A percentile compares a stretch with the other conserved stretches of the same genome.
Evolutionary conservation across 1,140 invertebrate species (phyloP).

Genomic region (Zaprionus africanus): DNA sequence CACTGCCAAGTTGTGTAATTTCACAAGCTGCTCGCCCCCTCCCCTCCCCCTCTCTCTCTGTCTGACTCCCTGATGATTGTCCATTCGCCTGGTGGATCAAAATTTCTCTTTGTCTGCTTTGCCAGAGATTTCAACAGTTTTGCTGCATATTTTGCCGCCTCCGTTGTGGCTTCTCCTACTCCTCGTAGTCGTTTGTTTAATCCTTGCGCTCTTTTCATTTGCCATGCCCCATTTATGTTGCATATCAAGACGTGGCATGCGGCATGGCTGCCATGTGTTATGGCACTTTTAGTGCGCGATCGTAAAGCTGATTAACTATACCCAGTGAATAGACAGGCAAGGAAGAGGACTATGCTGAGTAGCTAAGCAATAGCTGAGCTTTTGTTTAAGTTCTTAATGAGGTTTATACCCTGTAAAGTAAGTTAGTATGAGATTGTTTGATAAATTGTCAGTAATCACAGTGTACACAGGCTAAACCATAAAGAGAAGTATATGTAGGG

Average conservation of each 20-base stretch:
- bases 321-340: constrained; percentile 4
- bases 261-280: constrained; percentile 51
- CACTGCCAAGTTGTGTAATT: constrained; percentile 64
- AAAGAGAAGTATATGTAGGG: background rate
- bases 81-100: constrained; percentile 58
- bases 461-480: no score
- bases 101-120: constrained; percentile 72
- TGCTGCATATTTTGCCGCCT: constrained; percentile 43
- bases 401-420: background rate
- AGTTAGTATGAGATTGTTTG: no score
- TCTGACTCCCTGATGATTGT: constrained; percentile 30
- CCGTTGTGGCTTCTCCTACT: constrained; percentile 16
- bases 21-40: constrained; percentile 8
- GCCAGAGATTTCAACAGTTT: constrained; percentile 56
- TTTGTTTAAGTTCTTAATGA: background rate
- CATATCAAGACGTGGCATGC: constrained; percentile 57
- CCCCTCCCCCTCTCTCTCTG: background rate
- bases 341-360: background rate
- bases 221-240: constrained; percentile 60
- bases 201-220: constrained; percentile 71
- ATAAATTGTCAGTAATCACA: background rate
- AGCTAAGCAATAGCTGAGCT: background rate
- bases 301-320: constrained; percentile 67
- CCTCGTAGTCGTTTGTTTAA: constrained; percentile 44
- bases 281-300: constrained; percentile 42